These are phyloP conservation scores for Hypercompe scribonia DNA, from an alignment of 2,888 invertebrate species.

Conservation along the genomic window DNA sequence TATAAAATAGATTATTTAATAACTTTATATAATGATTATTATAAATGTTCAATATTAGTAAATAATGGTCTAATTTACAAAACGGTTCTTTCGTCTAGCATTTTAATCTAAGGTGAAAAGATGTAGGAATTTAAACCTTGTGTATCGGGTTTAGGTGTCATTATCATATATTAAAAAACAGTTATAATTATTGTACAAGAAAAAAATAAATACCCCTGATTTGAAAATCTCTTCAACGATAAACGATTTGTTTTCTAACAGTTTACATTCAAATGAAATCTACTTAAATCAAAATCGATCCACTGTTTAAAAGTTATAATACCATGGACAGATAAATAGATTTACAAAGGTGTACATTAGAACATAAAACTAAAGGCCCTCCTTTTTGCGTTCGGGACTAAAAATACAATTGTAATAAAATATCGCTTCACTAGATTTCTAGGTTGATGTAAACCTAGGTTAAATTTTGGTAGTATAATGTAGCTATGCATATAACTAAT, in stretches of 20 bases:
- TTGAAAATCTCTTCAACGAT: neutral
- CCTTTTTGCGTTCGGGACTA: neutral
- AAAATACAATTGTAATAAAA: neutral
- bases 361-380: neutral
- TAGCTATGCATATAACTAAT: neutral
- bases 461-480: neutral
- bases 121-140: neutral
- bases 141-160: neutral
- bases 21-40: neutral
- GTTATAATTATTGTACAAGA: too few relatives aligned
- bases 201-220: too few relatives aligned
- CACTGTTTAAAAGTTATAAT: neutral
- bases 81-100: neutral
- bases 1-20: slow-evolving; percentile 2
- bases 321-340: neutral
- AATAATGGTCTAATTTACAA: neutral
- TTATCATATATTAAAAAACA: too few relatives aligned
- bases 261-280: neutral
- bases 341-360: neutral
- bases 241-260: too few relatives aligned
- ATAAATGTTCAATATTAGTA: neutral
- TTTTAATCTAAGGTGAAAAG: neutral
- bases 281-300: neutral
- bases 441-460: neutral
- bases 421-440: neutral